Percentiles rank a stretch among this genome's conserved stretches.
Conservation (phyloP, 2,888 invertebrate genomes). For the Archaeoteleia sp. region DNA sequence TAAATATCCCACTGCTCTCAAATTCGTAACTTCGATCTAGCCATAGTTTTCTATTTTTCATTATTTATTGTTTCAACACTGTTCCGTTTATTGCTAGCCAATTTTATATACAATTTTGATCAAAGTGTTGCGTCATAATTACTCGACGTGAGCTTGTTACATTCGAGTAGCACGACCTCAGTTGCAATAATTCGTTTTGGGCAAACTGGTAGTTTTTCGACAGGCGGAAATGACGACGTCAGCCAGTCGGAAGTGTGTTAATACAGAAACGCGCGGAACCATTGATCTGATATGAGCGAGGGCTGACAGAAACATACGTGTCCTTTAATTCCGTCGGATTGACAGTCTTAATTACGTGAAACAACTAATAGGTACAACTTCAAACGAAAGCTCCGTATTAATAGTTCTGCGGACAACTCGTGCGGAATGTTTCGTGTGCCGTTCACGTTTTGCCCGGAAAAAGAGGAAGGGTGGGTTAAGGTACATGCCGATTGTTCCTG, state of each 20-base stretch:
- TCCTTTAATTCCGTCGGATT: constrained; percentile 24
- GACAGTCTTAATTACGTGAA: constrained; percentile 33
- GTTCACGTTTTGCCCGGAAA: too few relatives aligned
- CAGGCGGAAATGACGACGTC: constrained; percentile 37
- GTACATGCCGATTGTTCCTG: too few relatives aligned
- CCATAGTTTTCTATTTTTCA: too few relatives aligned
- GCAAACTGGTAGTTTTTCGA: constrained; percentile 31
- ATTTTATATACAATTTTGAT: constrained; percentile 1
- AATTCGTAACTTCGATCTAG: too few relatives aligned
- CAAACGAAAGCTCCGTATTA: too few relatives aligned
- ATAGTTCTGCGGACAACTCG: too few relatives aligned
- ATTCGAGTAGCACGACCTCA: constrained; percentile 9
- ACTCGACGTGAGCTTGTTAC: constrained; percentile 13
- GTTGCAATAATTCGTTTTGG: constrained; percentile 28
- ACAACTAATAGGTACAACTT: constrained; percentile 5
- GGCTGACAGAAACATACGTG: constrained; percentile 30
- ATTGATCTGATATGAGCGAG: constrained; percentile 38
- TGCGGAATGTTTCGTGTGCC: too few relatives aligned
- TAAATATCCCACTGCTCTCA: too few relatives aligned
- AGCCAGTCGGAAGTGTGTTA: constrained; percentile 32
- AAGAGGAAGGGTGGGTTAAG: too few relatives aligned
- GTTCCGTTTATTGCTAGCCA: too few relatives aligned
- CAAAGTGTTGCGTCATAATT: too few relatives aligned
- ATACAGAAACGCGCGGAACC: constrained; percentile 25
- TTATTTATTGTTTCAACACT: too few relatives aligned